phyloP scores from a whole-genome alignment of 2,888 invertebrate genomes.

The Drosophila hawaiiensis region DNA sequence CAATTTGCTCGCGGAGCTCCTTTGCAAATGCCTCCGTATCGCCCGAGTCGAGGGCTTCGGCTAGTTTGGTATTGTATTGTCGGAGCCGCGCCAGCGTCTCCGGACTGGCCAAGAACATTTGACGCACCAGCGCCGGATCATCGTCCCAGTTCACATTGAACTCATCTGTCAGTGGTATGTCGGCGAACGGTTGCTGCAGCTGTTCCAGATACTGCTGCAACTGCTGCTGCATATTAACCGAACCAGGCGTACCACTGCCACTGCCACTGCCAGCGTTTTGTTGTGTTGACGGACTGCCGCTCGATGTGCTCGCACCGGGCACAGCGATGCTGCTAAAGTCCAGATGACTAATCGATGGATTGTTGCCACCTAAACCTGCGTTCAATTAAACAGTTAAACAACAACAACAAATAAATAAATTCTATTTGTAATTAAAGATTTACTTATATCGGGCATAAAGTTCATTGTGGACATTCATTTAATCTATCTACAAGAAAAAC shows the following conservation, averaged over 20 bases:
- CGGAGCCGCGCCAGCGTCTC: slow-evolving; percentile 95
- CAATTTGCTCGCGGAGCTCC: slow-evolving; percentile 93
- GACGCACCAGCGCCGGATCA: slow-evolving; percentile 93
- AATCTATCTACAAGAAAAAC: background rate
- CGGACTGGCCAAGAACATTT: slow-evolving; percentile 95
- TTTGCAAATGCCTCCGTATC: slow-evolving; percentile 92
- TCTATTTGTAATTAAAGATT: background rate
- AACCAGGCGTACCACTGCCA: slow-evolving; percentile 1
- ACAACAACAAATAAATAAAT: background rate
- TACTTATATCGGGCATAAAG: background rate
- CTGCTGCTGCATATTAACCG: slow-evolving; percentile 37
- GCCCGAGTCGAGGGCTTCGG: slow-evolving; percentile 95
- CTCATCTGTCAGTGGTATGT: slow-evolving; percentile 79
- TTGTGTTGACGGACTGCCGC: slow-evolving; percentile 43
- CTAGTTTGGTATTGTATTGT: slow-evolving; percentile 96
- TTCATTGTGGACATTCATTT: background rate
- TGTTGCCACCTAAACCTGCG: slow-evolving; percentile 25
- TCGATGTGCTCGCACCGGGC: slow-evolving; percentile 86
- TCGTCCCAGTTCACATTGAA: slow-evolving; percentile 88
- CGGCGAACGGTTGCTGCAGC: slow-evolving; percentile 40
- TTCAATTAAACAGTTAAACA: background rate
- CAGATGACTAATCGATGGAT: slow-evolving; percentile 84
- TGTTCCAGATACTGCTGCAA: slow-evolving; percentile 34
- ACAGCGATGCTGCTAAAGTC: slow-evolving; percentile 96
- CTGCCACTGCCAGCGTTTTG: slow-evolving; percentile 37